Evolutionary conservation across 2,113 vertebrate genomes (phyloP), one percentile per base, ranked within the genome.

Genomic region (Gobiocypris rarus): DNA sequence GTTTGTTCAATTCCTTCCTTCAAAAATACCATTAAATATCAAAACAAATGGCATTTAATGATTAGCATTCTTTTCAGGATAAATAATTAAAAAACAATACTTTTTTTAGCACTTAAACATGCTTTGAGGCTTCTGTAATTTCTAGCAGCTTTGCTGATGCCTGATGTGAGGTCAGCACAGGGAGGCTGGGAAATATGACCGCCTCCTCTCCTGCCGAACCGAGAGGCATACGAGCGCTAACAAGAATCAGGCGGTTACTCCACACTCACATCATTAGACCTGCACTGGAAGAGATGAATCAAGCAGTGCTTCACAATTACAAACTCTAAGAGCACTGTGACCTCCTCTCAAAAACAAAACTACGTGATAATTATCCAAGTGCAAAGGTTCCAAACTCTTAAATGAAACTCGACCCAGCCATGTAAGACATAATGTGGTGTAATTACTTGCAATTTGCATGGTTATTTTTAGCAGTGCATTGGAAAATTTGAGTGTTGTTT

Each of bases 321-420:
- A 61, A 31, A 26, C 76, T 26, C 76, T 17, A 3, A 48, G 76
- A 63, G 14, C 76, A 79, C 38, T 9, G 76, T 63, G 76, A 79
- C 76, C 76, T 41, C 26, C 76, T 11, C 38, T 9, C 14, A 9
- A 79, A 63, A 48, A 48, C 56, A 79, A 63, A 17, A 13, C 56
- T 0, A 43, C 28, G 58, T 13, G 14, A 80, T 61, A 80, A 80
- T 80, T 80, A 65, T 24, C 58, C 41, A 0, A 43, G n/a, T 26
- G 50, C 50, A 38, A 8, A 14, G 9, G 50, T 11, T 38, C 17
- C 17, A 34, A 26, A 56, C 50, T 75, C 26, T 54, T 22, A 22
- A 31, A 19, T 19, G 17, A 75, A 75, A 14, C 52, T 22, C 3
- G 4, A 1, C 71, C 15, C 14, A 52, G 24, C 19, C 4, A 24